Evolutionary conservation across 1,140 invertebrate species (phyloP).

Genomic region (Calycopis cecrops): DNA sequence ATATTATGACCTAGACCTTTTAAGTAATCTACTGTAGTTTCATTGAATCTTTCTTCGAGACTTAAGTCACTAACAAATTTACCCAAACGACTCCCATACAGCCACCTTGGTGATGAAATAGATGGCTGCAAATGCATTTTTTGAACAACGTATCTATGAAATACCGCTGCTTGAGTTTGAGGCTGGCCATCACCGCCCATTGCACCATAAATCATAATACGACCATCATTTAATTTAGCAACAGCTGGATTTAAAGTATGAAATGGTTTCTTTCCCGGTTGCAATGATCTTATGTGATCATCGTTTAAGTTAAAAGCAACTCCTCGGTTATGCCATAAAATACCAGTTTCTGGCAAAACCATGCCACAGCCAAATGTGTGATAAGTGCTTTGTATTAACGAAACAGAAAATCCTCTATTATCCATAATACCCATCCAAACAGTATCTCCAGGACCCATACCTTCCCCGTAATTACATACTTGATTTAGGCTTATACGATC

Average conservation of each 20-base stretch:
- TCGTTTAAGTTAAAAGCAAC: constrained; percentile 44
- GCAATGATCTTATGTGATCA: constrained; percentile 39
- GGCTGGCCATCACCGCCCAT: constrained; percentile 62
- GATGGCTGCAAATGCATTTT: constrained; percentile 40
- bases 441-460: constrained; percentile 52
- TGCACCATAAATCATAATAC: constrained; percentile 55
- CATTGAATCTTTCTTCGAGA: constrained; percentile 47
- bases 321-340: constrained; percentile 63
- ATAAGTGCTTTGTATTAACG: constrained; percentile 62
- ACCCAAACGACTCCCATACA: constrained; percentile 42
- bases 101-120: constrained; percentile 51
- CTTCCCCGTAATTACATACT: constrained; percentile 29
- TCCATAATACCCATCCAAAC: constrained; percentile 67
- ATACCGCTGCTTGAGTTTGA: constrained; percentile 61
- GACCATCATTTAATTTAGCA: constrained; percentile 50
- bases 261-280: constrained; percentile 59
- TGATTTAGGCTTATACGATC: constrained; percentile 39
- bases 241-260: constrained; percentile 61
- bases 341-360: constrained; percentile 53
- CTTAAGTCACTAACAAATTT: constrained; percentile 33
- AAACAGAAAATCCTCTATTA: constrained; percentile 57
- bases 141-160: constrained; percentile 61
- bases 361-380: constrained; percentile 53
- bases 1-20: constrained; percentile 48
- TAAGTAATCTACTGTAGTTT: constrained; percentile 43